phyloP scores from a whole-genome alignment of 2,797 vertebrate species.

The Podarcis lilfordi region DNA sequence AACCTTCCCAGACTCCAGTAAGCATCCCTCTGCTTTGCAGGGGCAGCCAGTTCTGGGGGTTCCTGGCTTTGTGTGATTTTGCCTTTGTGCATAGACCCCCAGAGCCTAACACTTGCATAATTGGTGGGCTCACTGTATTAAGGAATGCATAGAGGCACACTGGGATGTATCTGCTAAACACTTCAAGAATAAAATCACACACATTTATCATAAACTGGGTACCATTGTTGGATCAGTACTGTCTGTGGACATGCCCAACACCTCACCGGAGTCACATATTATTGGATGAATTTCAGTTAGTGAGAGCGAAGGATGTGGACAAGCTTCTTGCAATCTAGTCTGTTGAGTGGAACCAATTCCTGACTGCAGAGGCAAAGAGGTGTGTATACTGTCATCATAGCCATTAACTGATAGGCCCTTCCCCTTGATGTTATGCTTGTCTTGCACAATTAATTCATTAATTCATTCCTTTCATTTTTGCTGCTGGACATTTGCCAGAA shows the following conservation, averaged over 20 bases:
- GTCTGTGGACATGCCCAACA: not conserved
- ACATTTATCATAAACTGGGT: not conserved
- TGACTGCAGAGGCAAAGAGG: not conserved
- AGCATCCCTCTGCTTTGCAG: too few species aligned
- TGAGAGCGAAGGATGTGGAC: not conserved
- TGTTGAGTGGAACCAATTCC: not conserved
- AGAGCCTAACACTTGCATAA: too few species aligned
- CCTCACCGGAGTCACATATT: not conserved
- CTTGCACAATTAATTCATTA: not conserved
- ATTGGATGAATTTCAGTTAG: slow-evolving; percentile 5
- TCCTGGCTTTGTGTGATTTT: too few species aligned
- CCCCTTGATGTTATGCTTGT: not conserved
- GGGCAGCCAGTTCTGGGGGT: too few species aligned
- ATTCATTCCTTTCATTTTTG: not conserved
- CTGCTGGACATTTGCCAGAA: not conserved
- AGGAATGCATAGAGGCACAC: too few species aligned
- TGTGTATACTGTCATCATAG: not conserved
- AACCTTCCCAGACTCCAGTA: too few species aligned
- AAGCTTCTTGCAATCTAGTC: not conserved
- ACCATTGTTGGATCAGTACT: not conserved
- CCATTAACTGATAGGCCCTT: not conserved
- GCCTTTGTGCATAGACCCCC: too few species aligned
- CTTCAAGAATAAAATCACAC: not conserved
- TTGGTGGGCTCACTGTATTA: too few species aligned
- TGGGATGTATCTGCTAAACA: not conserved